Base-by-base conservation (phyloP, 92 coral and sea anemone species). In the Parazoanthus swiftii region DNA sequence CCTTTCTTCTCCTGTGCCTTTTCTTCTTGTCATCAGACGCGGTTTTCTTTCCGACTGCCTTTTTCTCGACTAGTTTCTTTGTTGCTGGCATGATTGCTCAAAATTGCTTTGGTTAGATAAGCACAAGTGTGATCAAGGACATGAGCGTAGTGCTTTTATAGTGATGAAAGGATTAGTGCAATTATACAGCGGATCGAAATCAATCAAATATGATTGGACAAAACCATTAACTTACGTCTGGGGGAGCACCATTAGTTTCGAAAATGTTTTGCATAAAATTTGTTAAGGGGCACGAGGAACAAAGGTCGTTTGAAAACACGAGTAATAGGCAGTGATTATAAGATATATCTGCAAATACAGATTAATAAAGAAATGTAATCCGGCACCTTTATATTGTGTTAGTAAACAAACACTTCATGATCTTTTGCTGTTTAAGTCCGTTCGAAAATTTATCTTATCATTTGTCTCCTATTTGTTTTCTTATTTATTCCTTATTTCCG, bases 31-130 rank as follows among this genome's bases (percentile, higher is more conserved):
- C 79, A 26, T 50, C 79, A 74, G 79, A 74, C 79, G 79, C 9
- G 79, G 79, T 5, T 74, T 74, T 74, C 79, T 74, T 74, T 74
- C 79, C 79, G 79, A 74, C 79, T 74, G 26, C 79, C 79, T 74
- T 74, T 50, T 74, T 46, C 11, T 46, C 42, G 42, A 39, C 42
- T 39, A 39, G 3, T 39, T 39, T 39, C 42, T 39, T 39, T 39
- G 42, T 1, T 39, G 42, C 42, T 39, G 42, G 42, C 42, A 39
- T 39, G 42, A 39, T 39, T 39, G 42, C 42, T 39, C 42, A 39
- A 39, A 39, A 39, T 39, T 39, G 42, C 0, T 2, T 39, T 39
- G 42, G 42, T 4, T 1, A 29, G 42, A 39, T 39, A 39, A 39
- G 42, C 42, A 39, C 42, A 39, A 39, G 42, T 39, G 42, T 39